Evolutionary conservation across 2,888 invertebrate genomes (phyloP).

Genomic region (Coronaproctus castanopsis): DNA sequence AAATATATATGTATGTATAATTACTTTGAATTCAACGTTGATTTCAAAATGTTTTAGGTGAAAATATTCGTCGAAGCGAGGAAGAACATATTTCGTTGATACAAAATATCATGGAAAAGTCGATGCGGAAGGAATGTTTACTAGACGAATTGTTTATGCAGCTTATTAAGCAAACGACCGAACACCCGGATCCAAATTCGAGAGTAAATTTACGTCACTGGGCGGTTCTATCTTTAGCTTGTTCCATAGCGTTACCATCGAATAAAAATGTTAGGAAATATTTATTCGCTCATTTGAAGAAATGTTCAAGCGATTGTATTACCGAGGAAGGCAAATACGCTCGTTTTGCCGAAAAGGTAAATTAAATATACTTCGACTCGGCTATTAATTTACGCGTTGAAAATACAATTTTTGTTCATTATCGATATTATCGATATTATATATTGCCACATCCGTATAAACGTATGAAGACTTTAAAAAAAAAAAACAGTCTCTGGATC

Average conservation of each 20-base stretch:
- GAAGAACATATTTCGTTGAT: conserved; percentile 75
- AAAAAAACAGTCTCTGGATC: too few species aligned
- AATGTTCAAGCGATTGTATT: conserved; percentile 67
- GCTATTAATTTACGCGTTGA: too few species aligned
- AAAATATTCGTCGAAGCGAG: conserved; percentile 33
- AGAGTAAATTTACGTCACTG: conserved; percentile 75
- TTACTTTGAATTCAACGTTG: too few species aligned
- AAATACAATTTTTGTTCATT: too few species aligned
- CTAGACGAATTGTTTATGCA: conserved; percentile 79
- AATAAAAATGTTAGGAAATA: conserved; percentile 68
- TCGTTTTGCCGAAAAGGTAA: conserved; percentile 67
- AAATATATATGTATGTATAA: too few species aligned
- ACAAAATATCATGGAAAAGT: conserved; percentile 73
- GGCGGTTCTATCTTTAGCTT: conserved; percentile 64
- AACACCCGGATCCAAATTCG: conserved; percentile 72
- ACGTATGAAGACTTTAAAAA: too few species aligned
- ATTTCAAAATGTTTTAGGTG: too few species aligned
- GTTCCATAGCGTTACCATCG: conserved; percentile 66
- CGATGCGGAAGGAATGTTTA: conserved; percentile 71
- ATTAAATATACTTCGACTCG: too few species aligned
- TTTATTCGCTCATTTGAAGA: conserved; percentile 68
- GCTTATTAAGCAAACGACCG: conserved; percentile 76
- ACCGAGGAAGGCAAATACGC: conserved; percentile 91
- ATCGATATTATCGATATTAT: too few species aligned
- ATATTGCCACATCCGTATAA: too few species aligned